A percentile compares a stretch with the other conserved stretches of the same genome.
phyloP scores from a whole-genome alignment of 2,797 vertebrate genomes.

The Falco rusticolus region DNA sequence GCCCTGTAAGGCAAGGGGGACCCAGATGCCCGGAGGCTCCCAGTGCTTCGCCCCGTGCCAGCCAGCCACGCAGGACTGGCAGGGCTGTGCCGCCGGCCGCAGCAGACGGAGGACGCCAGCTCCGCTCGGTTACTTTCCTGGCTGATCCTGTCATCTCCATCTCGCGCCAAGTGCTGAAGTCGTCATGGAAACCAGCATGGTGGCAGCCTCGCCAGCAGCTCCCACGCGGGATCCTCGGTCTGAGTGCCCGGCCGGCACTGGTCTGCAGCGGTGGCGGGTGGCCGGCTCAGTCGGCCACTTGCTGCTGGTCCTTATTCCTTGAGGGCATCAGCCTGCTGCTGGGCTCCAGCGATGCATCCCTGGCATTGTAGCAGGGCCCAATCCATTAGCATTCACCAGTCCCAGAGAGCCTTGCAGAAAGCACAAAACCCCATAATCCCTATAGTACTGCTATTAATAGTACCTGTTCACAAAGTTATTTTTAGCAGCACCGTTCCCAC shows the following conservation, averaged over 20 bases:
- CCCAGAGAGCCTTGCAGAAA: not conserved
- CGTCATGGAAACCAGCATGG: slow-evolving; percentile 63
- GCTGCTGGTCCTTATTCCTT: not conserved
- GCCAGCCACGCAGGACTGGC: not conserved
- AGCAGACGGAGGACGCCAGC: slow-evolving; percentile 40
- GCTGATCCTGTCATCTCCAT: slow-evolving; percentile 65
- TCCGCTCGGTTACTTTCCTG: slow-evolving; percentile 53
- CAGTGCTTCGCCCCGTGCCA: not conserved
- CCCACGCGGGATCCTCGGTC: not conserved
- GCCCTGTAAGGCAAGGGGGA: not conserved
- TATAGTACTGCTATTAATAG: slow-evolving; percentile 38
- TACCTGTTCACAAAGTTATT: slow-evolving; percentile 37
- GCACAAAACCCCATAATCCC: not conserved
- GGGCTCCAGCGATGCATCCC: not conserved
- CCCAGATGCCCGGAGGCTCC: slow-evolving; percentile 27
- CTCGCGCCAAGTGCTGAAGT: slow-evolving; percentile 63
- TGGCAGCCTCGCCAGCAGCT: slow-evolving; percentile 14
- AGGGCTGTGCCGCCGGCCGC: not conserved
- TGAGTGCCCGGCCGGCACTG: not conserved
- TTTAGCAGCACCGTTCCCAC: slow-evolving; percentile 28
- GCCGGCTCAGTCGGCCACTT: not conserved
- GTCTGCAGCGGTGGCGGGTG: not conserved
- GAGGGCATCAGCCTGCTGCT: not conserved
- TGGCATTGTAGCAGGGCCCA: not conserved
- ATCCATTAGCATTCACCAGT: not conserved